Evolutionary conservation across 2,797 vertebrate species (phyloP).

Genomic region (Hylomyscus alleni): DNA sequence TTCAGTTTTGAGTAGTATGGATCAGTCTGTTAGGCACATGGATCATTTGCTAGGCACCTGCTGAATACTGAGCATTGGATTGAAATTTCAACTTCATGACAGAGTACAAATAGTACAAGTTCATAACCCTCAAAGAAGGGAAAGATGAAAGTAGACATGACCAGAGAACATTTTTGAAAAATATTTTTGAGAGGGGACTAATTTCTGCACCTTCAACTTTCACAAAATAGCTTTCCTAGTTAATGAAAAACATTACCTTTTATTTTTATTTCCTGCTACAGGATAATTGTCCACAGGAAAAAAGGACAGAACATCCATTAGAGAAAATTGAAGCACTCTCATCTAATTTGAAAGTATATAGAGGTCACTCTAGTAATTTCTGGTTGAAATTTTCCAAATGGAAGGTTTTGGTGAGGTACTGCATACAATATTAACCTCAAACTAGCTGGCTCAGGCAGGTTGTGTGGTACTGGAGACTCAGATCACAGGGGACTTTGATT

Average conservation of each 20-base stretch:
- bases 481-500: neutral
- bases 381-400: conserved; percentile 39
- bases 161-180: conserved; percentile 34
- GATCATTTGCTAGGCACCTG: conserved; percentile 22
- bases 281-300: conserved; percentile 68
- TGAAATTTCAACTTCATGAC: conserved; percentile 54
- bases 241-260: conserved; percentile 77
- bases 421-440: conserved; percentile 7
- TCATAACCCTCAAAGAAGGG: conserved; percentile 74
- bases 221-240: conserved; percentile 74
- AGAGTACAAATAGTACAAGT: conserved; percentile 73
- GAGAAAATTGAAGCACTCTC: conserved; percentile 63
- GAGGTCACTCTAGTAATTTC: conserved; percentile 32
- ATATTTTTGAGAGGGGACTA: conserved; percentile 46
- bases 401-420: conserved; percentile 3
- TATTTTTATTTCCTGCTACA: conserved; percentile 54
- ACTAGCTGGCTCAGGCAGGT: neutral
- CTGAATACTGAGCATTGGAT: conserved; percentile 58
- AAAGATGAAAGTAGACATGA: conserved; percentile 75
- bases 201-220: conserved; percentile 46
- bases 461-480: neutral
- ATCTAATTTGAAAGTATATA: conserved; percentile 59
- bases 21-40: neutral
- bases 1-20: conserved; percentile 23
- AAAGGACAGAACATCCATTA: conserved; percentile 54